Conservation (phyloP, 2,113 vertebrate species). For the Zosterops japonicus region DNA sequence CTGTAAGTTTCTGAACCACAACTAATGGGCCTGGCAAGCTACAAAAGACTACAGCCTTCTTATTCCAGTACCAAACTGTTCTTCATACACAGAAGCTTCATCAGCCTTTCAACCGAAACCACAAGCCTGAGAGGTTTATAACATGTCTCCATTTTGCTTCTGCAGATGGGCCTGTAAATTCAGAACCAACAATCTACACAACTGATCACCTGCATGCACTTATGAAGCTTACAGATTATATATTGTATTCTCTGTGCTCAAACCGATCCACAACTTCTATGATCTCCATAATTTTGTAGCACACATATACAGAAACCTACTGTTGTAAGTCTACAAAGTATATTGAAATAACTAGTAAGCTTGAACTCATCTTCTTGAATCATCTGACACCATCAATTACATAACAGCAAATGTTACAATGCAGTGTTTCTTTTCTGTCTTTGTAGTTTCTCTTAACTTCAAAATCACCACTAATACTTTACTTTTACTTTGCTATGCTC, state of each 20-base stretch:
- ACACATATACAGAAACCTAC: neutral
- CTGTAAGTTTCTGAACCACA: neutral
- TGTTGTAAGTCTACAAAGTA: neutral
- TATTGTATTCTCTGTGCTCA: neutral
- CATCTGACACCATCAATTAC: neutral
- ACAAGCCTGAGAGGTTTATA: neutral
- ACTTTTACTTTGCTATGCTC: neutral
- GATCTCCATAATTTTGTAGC: neutral
- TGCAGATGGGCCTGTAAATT: neutral
- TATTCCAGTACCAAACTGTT: neutral
- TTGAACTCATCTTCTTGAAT: neutral
- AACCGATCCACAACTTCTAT: neutral
- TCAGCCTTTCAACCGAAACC: neutral
- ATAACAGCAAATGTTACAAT: neutral
- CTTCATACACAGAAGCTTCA: neutral
- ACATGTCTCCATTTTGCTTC: neutral
- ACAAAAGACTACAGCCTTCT: neutral
- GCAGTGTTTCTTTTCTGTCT: neutral
- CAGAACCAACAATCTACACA: neutral
- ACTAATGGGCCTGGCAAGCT: neutral
- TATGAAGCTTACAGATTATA: neutral
- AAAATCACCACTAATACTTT: neutral
- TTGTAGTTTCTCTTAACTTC: neutral
- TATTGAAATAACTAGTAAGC: neutral
- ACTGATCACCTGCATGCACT: neutral